Evolutionary conservation across 2,888 invertebrate species (phyloP).

Genomic region (Drosophila demipolita): DNA sequence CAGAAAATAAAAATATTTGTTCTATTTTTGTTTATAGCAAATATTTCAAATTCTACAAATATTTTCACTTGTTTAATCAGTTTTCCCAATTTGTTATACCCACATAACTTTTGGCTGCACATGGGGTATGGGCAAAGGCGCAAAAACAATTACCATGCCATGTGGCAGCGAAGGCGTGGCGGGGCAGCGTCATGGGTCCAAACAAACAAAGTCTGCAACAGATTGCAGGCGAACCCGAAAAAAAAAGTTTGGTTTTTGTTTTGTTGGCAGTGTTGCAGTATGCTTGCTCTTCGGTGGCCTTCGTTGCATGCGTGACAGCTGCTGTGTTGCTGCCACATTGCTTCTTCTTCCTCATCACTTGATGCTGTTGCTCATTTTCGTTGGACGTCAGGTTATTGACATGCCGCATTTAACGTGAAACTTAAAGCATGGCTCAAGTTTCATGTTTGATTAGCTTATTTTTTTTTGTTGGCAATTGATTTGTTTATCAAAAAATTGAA

Average conservation of each 20-base stretch:
- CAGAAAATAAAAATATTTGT: neutral
- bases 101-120: neutral
- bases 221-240: constrained; percentile 58
- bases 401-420: constrained; percentile 1
- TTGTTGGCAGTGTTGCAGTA: constrained; percentile 16
- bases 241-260: constrained; percentile 51
- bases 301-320: constrained; percentile 58
- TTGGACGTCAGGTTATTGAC: constrained; percentile 60
- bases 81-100: neutral
- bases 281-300: constrained; percentile 21
- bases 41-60: neutral
- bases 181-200: neutral
- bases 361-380: constrained; percentile 27
- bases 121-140: constrained; percentile 30
- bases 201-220: constrained; percentile 63
- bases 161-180: constrained; percentile 1
- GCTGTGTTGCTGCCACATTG: constrained; percentile 28
- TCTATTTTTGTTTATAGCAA: neutral
- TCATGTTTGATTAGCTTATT: constrained; percentile 19
- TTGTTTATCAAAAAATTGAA: neutral
- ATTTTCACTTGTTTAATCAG: neutral
- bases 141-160: constrained; percentile 37
- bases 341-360: constrained; percentile 18
- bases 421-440: constrained; percentile 27
- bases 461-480: neutral